These are phyloP conservation scores for Polia nebulosa DNA, from an alignment of 2,888 invertebrate genomes.

Conservation along the genomic window DNA sequence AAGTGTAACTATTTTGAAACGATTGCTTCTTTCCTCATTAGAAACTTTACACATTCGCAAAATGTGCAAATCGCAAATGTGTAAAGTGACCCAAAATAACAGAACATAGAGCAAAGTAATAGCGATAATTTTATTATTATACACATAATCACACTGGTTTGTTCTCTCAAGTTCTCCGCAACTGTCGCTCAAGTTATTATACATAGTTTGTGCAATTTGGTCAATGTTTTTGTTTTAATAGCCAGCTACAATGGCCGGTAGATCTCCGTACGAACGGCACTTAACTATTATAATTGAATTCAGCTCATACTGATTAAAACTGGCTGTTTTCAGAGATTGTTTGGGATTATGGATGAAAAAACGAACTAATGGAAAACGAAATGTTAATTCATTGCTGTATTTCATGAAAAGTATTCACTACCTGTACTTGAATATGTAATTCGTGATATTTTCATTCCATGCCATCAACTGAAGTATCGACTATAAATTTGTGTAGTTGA, in stretches of 20 bases:
- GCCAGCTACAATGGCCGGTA: constrained; percentile 24
- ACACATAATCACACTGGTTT: not conserved
- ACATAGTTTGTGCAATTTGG: not conserved
- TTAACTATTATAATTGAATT: constrained; percentile 37
- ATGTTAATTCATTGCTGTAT: not conserved
- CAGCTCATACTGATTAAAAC: constrained; percentile 48
- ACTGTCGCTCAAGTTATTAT: constrained; percentile 4
- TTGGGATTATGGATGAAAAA: constrained; percentile 6
- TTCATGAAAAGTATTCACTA: not conserved
- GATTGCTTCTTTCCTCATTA: not conserved
- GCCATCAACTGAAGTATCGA: too few species aligned
- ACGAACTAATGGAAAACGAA: not conserved
- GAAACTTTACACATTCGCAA: not conserved
- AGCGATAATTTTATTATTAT: not conserved
- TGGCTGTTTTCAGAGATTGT: constrained; percentile 7
- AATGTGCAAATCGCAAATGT: too few species aligned
- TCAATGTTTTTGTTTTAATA: constrained; percentile 33
- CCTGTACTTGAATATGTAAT: too few species aligned
- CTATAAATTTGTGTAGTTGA: too few species aligned
- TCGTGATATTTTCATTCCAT: too few species aligned
- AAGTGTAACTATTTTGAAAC: not conserved
- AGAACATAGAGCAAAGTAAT: not conserved
- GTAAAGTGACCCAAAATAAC: not conserved
- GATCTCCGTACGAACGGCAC: constrained; percentile 1
- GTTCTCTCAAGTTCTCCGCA: not conserved